Evolutionary conservation across 1,140 invertebrate species (phyloP).

Genomic region (Varroa destructor): DNA sequence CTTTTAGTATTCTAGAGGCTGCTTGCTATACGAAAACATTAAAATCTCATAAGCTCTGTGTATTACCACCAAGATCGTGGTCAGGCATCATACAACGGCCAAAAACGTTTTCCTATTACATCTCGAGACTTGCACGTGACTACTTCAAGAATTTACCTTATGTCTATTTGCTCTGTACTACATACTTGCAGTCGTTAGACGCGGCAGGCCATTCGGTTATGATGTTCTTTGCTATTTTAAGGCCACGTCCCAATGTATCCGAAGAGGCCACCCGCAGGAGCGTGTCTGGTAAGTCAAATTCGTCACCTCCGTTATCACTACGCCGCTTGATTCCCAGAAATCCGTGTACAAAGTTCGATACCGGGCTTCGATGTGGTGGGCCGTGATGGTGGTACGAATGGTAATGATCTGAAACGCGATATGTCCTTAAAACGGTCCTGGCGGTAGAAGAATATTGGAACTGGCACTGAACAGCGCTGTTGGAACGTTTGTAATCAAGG

Average conservation of each 20-base stretch:
- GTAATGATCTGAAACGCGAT: constrained; percentile 21
- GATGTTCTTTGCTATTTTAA: constrained; percentile 25
- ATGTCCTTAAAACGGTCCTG: background rate
- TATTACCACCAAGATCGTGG: too few species aligned
- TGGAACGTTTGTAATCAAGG: too few species aligned
- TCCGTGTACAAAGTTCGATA: constrained; percentile 13
- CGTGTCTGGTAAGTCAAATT: constrained; percentile 15
- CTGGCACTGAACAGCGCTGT: background rate
- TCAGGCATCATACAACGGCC: too few species aligned
- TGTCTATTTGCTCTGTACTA: background rate
- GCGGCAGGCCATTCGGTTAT: constrained; percentile 16
- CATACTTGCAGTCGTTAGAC: constrained; percentile 23
- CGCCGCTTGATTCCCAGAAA: constrained; percentile 21
- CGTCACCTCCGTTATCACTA: constrained; percentile 9
- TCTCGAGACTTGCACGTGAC: too few species aligned
- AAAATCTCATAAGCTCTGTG: too few species aligned
- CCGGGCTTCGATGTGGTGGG: constrained; percentile 9
- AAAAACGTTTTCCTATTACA: too few species aligned
- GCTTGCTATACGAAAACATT: too few species aligned
- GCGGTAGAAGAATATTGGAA: background rate
- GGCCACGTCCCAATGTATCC: background rate
- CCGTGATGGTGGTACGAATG: constrained; percentile 25
- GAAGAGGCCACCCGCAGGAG: constrained; percentile 12
- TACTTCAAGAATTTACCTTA: too few species aligned
- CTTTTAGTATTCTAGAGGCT: too few species aligned